These are phyloP conservation scores for Paralichthys olivaceus DNA, from an alignment of 2,113 vertebrate species.

Conservation along the genomic window DNA sequence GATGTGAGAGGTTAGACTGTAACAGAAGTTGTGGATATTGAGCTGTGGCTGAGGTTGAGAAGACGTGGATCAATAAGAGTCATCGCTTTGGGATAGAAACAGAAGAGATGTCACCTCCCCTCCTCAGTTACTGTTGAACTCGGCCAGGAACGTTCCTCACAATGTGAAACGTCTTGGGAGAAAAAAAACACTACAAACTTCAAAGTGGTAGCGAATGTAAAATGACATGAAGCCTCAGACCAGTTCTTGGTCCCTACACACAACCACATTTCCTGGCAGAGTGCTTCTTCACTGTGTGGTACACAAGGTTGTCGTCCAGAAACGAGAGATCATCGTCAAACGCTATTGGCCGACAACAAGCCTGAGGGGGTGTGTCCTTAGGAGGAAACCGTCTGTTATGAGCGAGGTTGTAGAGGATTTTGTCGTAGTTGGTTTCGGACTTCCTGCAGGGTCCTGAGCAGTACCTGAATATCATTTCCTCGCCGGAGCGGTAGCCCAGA, in stretches of 20 bases:
- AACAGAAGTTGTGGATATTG: background rate
- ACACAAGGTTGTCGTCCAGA: conserved; percentile 92
- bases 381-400: conserved; percentile 85
- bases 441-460: conserved; percentile 94
- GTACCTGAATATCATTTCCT: conserved; percentile 94
- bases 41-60: background rate
- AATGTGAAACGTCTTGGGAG: background rate
- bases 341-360: conserved; percentile 91
- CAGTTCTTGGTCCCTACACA: conserved; percentile 74
- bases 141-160: background rate
- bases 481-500: conserved; percentile 92
- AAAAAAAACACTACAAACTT: conserved; percentile 22
- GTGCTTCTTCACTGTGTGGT: conserved; percentile 94
- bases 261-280: conserved; percentile 95
- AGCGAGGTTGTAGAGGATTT: conserved; percentile 91
- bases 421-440: conserved; percentile 92
- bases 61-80: background rate
- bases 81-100: conserved; percentile 7
- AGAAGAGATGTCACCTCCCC: background rate
- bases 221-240: conserved; percentile 19
- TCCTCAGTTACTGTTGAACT: conserved; percentile 18
- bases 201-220: conserved; percentile 1
- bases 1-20: background rate
- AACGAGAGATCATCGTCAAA: conserved; percentile 95
- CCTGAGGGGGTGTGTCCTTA: conserved; percentile 84